phyloP scores from a whole-genome alignment of 2,797 vertebrate genomes.

The Sebastes miniatus region DNA sequence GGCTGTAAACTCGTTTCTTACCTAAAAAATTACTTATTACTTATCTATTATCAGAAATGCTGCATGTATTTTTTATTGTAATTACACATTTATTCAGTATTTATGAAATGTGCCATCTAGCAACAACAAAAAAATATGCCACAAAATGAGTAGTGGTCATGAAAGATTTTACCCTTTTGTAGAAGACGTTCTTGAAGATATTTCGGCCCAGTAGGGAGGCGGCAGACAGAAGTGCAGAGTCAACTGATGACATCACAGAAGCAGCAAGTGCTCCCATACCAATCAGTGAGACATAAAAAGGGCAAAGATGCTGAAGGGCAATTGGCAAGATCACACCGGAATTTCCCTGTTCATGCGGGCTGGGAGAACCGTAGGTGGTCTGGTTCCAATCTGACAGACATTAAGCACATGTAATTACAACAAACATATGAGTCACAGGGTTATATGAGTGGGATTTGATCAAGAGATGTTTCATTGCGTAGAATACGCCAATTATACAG shows the following conservation, averaged over 20 bases:
- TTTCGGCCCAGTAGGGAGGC: conserved; percentile 64
- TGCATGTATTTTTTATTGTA: neutral
- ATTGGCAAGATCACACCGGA: conserved; percentile 53
- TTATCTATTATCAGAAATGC: neutral
- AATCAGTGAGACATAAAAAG: conserved; percentile 30
- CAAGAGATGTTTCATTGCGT: neutral
- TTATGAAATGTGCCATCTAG: neutral
- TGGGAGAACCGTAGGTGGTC: conserved; percentile 33
- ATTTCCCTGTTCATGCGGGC: conserved; percentile 35
- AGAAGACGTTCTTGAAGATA: conserved; percentile 61
- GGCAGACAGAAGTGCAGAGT: conserved; percentile 68
- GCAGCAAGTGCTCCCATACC: conserved; percentile 57
- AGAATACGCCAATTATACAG: no score
- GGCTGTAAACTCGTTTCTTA: neutral
- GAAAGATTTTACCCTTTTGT: conserved; percentile 17
- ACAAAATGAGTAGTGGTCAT: neutral
- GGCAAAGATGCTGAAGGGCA: conserved; percentile 57
- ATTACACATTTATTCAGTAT: neutral
- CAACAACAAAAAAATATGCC: neutral
- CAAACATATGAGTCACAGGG: neutral
- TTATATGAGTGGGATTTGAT: neutral
- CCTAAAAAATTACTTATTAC: neutral
- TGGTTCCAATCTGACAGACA: conserved; percentile 66
- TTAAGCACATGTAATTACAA: neutral
- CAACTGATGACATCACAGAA: conserved; percentile 65